Base-by-base conservation (phyloP, 2,797 vertebrate species). In the Fistularia tabacaria region DNA sequence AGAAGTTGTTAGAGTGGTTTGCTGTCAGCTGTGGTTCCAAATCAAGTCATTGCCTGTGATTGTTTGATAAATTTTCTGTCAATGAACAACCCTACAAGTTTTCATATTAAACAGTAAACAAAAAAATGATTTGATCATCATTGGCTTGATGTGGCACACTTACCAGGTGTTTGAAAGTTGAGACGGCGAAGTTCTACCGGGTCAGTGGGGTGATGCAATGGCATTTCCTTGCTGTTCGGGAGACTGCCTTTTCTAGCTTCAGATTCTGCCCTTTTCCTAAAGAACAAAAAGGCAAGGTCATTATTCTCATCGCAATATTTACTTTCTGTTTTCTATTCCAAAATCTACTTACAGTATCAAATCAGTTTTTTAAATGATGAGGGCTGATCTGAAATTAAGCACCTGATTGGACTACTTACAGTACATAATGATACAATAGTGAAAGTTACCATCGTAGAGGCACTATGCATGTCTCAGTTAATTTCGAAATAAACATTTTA, bases 121-220 rank as follows among this genome's bases (percentile, higher is more conserved):
- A 47, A 36, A 36, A 11, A 41, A 37, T n/a, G 6, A 37, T 46
- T 44, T 8, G 0, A 0, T 49, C 11, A 40, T 25, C 25, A 25
- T 25, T 25, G 25, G 12, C 13, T 3, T 62, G 1, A 15, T 40
- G 50, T 9, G 6, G 13, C 46, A 49, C 7, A 72, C 92, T 91
- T 88, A 98, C 97, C 97, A 4, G 96, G 97, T 6, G 96, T 98
- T 85, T 99, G 97, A 84, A 98, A 99, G 90, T 99, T 98, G 85
- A 99, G 94, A 55, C 97, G 94, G 25, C 96, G 92, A 8, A 99
- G 91, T 77, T 99, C 96, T 15, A 99, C 97, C 0, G 96, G 96
- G 68, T 99, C 97, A 9, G 95, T 99, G 56, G 96, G 96, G 52
- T 98, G 92, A 60, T 97, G 96, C 53, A 95, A 93, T 0, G 95